Evolutionary conservation across 2,797 vertebrate species (phyloP), one percentile per base, ranked within the genome.

Genomic region (Megalops cyprinoides): DNA sequence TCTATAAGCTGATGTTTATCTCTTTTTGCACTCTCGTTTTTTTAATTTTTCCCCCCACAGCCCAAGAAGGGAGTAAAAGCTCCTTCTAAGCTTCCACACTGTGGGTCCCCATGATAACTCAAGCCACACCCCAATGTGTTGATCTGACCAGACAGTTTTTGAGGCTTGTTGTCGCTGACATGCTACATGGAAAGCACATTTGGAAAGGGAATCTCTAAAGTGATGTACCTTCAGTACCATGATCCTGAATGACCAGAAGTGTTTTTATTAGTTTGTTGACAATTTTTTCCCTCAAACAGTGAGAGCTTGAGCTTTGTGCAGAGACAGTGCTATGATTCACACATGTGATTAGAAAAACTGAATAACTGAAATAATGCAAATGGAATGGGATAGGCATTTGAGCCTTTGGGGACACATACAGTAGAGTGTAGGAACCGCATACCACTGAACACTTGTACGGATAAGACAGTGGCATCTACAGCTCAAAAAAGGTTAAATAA

Each of bases 161-260:
- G 0, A 42, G 23, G 65, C 39, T 20, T 42, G n/a, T 60, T 67
- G 77, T 79, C 80, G 81, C 74, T 34, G 28, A 76, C 82, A 58
- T 88, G 78, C 74, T 82, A 76, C 85, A 81, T n/a, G 86, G 83
- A 81, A 82, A 88, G 92, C 92, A 92, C 84, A 90, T 82, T 84
- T 88, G 23, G 91, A 92, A 94, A 92, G 92, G 74, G 82, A 86
- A 83, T 83, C 82, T 86, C 62, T 42, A 44, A 82, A 82, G 83
- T 77, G 86, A 87, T 85, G 85, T 14, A 7, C 28, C n/a, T n/a
- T n/a, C n/a, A n/a, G n/a, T n/a, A n/a, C n/a, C n/a, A n/a, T n/a
- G n/a, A n/a, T n/a, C n/a, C n/a, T n/a, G n/a, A n/a, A n/a, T n/a
- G n/a, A n/a, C n/a, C n/a, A n/a, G n/a, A n/a, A n/a, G n/a, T n/a